phyloP scores from a whole-genome alignment of 1,140 invertebrate species.

The Eriosoma lanigerum region DNA sequence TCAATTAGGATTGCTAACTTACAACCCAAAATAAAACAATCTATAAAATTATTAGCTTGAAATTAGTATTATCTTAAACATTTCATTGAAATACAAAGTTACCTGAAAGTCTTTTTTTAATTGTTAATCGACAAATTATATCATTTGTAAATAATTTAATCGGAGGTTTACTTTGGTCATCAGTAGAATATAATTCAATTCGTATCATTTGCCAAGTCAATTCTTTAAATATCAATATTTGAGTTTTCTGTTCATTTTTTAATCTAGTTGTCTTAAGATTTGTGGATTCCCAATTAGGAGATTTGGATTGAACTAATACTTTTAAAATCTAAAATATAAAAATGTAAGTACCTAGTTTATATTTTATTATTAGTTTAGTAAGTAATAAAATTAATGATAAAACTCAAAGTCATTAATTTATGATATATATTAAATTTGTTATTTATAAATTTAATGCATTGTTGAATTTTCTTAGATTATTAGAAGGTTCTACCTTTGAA shows the following conservation, averaged over 20 bases:
- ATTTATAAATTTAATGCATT: too few relatives aligned
- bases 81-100: conserved; percentile 47
- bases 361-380: background rate
- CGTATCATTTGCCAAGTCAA: conserved; percentile 94
- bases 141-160: conserved; percentile 91
- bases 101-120: conserved; percentile 92
- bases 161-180: conserved; percentile 80
- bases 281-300: conserved; percentile 81
- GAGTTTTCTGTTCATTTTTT: conserved; percentile 82
- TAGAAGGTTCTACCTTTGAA: too few relatives aligned
- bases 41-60: conserved; percentile 62
- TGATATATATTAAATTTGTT: too few relatives aligned
- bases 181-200: conserved; percentile 87
- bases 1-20: conserved; percentile 90
- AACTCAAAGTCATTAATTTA: too few relatives aligned
- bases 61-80: background rate
- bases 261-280: conserved; percentile 86
- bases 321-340: conserved; percentile 74
- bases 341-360: background rate
- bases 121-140: conserved; percentile 90
- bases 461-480: too few relatives aligned
- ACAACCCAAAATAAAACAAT: conserved; percentile 91
- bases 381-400: too few relatives aligned
- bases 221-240: conserved; percentile 96
- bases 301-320: conserved; percentile 89